phyloP scores from a whole-genome alignment of 2,113 vertebrate genomes.

The Clarias batrachus region DNA sequence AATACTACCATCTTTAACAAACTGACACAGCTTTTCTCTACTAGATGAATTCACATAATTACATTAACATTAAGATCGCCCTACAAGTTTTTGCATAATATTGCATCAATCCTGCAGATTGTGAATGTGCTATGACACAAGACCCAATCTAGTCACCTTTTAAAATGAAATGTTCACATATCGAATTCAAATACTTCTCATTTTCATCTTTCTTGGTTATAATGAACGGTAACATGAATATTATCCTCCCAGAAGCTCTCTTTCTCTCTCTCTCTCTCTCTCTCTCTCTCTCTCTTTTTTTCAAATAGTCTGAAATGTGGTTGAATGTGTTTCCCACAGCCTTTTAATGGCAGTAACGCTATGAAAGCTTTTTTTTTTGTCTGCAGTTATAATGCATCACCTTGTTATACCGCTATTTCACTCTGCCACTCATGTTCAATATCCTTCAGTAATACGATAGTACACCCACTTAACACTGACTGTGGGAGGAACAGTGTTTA shows the following conservation, averaged over 20 bases:
- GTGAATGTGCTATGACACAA: not conserved
- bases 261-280: not conserved
- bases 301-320: not conserved
- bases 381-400: slow-evolving; percentile 9
- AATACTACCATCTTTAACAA: not conserved
- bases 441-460: slow-evolving; percentile 24
- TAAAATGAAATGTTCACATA: not conserved
- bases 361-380: not conserved
- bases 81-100: not conserved
- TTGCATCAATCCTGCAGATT: not conserved
- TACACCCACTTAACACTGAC: slow-evolving; percentile 27
- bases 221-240: not conserved
- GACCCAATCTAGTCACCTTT: not conserved
- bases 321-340: not conserved
- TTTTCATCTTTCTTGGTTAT: not conserved
- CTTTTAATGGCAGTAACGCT: not conserved
- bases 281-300: not conserved
- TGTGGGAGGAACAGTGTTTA: slow-evolving; percentile 20
- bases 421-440: slow-evolving; percentile 24
- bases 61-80: not conserved
- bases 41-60: not conserved
- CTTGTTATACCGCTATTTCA: slow-evolving; percentile 25
- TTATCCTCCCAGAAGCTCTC: not conserved
- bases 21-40: not conserved
- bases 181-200: not conserved